phyloP scores from a whole-genome alignment of 2,113 vertebrate species.

The Gallinago undulata region DNA sequence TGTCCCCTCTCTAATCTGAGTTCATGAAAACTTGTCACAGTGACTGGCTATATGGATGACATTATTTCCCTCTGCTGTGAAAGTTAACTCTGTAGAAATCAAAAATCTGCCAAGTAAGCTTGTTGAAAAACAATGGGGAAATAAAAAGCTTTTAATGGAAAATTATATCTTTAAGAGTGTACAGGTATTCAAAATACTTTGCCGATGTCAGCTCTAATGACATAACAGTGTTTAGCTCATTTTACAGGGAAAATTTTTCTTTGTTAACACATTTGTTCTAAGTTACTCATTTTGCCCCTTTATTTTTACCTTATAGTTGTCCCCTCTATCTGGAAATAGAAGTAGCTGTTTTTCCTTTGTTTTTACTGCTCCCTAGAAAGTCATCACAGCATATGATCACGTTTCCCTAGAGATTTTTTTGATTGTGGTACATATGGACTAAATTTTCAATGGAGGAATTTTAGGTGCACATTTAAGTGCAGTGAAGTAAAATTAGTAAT shows the following conservation, averaged over 20 bases:
- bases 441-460: neutral
- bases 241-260: neutral
- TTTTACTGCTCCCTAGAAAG: conserved; percentile 1
- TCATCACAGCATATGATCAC: neutral
- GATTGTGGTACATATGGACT: neutral
- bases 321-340: neutral
- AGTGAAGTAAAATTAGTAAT: conserved; percentile 12
- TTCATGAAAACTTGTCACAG: neutral
- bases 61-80: neutral
- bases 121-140: neutral
- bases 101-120: neutral
- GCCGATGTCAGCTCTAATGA: neutral
- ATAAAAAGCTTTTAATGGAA: neutral
- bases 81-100: neutral
- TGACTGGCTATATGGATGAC: neutral
- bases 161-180: neutral
- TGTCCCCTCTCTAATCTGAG: neutral
- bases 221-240: neutral
- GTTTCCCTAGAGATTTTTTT: neutral
- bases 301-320: neutral
- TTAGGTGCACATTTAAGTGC: neutral
- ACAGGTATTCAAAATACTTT: neutral
- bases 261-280: neutral
- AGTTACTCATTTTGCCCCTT: rapidly evolving
- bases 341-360: neutral